Evolutionary conservation across 2,888 invertebrate genomes (phyloP).

Genomic region (Platypus cylindrus): DNA sequence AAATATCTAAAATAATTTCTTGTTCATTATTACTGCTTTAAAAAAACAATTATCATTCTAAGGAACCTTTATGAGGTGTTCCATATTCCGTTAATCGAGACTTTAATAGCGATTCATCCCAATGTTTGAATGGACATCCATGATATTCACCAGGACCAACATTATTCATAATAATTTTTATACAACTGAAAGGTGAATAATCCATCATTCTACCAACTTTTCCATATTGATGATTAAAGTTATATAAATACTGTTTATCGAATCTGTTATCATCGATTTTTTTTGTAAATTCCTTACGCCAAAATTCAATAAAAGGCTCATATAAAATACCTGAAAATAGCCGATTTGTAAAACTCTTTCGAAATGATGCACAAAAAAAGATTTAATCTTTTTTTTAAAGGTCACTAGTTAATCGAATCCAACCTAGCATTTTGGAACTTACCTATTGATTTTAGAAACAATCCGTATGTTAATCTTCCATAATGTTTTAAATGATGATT

Average conservation of each 20-base stretch:
- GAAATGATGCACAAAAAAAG: too few relatives aligned
- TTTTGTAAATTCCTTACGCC: slow-evolving; percentile 85
- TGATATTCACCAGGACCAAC: slow-evolving; percentile 74
- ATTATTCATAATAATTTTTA: slow-evolving; percentile 69
- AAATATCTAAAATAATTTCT: slow-evolving; percentile 43
- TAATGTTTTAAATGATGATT: slow-evolving; percentile 84
- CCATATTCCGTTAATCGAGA: slow-evolving; percentile 58
- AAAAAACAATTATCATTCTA: slow-evolving; percentile 19
- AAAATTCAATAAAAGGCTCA: slow-evolving; percentile 82
- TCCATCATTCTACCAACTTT: slow-evolving; percentile 84
- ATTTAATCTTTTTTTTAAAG: too few relatives aligned
- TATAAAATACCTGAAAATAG: slow-evolving; percentile 56
- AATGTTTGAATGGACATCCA: slow-evolving; percentile 87
- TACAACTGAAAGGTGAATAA: slow-evolving; percentile 84
- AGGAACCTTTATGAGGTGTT: slow-evolving; percentile 49
- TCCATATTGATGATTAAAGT: slow-evolving; percentile 87
- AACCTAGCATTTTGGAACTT: slow-evolving; percentile 3
- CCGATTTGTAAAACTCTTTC: too few relatives aligned
- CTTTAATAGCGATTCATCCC: slow-evolving; percentile 57
- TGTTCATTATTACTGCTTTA: neutral
- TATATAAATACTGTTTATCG: slow-evolving; percentile 84
- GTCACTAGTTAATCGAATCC: neutral
- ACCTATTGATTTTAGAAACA: slow-evolving; percentile 75
- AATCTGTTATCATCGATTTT: slow-evolving; percentile 75
- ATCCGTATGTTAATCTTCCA: slow-evolving; percentile 80